Conservation (phyloP, 2,797 vertebrate species). For the Kryptolebias ocellatus region DNA sequence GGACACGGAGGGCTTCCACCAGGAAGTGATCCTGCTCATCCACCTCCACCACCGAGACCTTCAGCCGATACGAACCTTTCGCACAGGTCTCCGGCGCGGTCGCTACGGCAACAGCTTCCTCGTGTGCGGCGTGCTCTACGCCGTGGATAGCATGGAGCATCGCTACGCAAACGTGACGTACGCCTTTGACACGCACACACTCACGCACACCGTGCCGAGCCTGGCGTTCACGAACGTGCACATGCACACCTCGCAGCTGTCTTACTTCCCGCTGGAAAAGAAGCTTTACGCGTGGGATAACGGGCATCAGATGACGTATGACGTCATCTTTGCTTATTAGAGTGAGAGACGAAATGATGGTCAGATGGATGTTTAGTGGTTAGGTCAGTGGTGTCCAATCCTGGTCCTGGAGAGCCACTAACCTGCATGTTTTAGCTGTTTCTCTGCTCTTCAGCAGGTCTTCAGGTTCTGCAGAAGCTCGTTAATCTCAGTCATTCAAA, state of each 20-base stretch:
- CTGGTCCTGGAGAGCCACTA: no score
- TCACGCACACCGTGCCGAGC: conserved; percentile 91
- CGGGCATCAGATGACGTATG: conserved; percentile 92
- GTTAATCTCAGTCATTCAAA: no score
- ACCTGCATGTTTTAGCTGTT: no score
- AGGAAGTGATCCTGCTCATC: conserved; percentile 91
- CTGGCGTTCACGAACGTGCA: conserved; percentile 90
- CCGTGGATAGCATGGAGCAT: conserved; percentile 88
- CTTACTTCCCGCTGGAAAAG: conserved; percentile 93
- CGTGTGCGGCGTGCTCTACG: conserved; percentile 93
- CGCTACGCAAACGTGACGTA: conserved; percentile 91
- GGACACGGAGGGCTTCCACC: conserved; percentile 90
- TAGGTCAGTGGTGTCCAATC: no score
- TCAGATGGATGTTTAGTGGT: neutral
- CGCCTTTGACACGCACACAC: conserved; percentile 94
- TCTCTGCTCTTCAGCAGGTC: no score
- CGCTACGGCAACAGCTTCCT: conserved; percentile 92
- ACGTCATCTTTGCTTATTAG: conserved; percentile 93
- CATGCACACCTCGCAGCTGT: conserved; percentile 88
- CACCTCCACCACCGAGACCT: conserved; percentile 88
- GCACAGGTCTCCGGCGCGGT: conserved; percentile 89
- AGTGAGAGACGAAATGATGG: neutral
- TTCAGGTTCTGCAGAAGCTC: no score
- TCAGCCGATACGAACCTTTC: conserved; percentile 89
- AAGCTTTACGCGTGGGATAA: conserved; percentile 94